Base-by-base conservation (phyloP, 2,797 vertebrate genomes). In the Naso thynnoides region DNA sequence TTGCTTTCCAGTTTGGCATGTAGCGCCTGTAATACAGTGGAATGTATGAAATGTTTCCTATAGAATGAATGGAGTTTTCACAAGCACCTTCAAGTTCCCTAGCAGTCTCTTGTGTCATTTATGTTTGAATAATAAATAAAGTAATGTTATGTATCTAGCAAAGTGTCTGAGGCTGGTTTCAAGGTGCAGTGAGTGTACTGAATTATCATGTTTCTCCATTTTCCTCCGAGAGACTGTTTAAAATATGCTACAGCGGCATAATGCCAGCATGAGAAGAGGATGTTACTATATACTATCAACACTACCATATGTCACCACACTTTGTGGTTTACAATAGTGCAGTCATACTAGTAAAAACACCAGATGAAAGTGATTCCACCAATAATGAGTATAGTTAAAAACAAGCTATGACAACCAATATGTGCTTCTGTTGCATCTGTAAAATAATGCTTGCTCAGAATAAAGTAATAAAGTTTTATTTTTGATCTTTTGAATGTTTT, bases 401-500 rank as follows among this genome's bases (percentile, higher is more conserved):
- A 67, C 2, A 27, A 53, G 10, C 1, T 7, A 8, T 14, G 59
- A 48, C 2, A 65, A 29, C 15, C 21, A 19, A 26, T 24, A 19
- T n/a, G 60, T 24, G 54, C 19, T 48, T 44, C 10, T 8, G 4
- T 21, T 78, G 11, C n/a, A 41, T 64, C 6, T 81, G 58, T 69
- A 67, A 76, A 78, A 69, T 65, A 31, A 70, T 67, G 31, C 27
- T 70, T 53, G 27, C 73, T 81, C 11, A 23, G 11, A 74, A 62
- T 75, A 53, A 72, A 78, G 27, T 33, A 77, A 78, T 80, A 83
- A 78, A 82, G 55, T 60, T 81, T 63, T 75, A 61, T 81, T 83
- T 81, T 81, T 72, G 1, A 66, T 61, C 8, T 49, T 55, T 55
- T 65, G 4, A 21, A 4, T 50, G 27, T 36, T 79, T 14, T 70